These are phyloP conservation scores for Cryptosula pallasiana DNA, from an alignment of 2,888 invertebrate species.

Conservation along the genomic window DNA sequence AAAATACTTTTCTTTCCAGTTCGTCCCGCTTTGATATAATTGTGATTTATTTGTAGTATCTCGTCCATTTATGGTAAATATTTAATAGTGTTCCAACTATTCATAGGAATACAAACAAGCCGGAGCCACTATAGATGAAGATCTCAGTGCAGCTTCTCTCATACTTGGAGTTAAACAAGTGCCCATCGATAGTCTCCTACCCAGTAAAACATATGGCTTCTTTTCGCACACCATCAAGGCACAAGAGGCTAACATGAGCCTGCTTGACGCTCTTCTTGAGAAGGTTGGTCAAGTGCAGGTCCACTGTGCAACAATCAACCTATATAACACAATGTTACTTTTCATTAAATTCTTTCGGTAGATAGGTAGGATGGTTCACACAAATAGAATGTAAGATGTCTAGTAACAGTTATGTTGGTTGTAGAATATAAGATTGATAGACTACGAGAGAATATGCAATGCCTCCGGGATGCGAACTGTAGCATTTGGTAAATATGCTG, in stretches of 20 bases:
- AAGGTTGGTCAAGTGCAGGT: too few relatives aligned
- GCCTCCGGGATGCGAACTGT: constrained; percentile 82
- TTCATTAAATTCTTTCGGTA: too few relatives aligned
- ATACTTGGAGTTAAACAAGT: constrained; percentile 97
- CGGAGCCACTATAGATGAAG: constrained; percentile 89
- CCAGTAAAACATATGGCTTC: constrained; percentile 95
- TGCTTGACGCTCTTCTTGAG: constrained; percentile 89
- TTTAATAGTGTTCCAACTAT: too few relatives aligned
- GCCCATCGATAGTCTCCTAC: constrained; percentile 72
- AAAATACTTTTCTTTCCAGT: too few relatives aligned
- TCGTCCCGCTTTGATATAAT: too few relatives aligned
- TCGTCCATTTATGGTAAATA: too few relatives aligned
- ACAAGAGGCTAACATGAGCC: constrained; percentile 94
- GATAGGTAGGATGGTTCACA: too few relatives aligned
- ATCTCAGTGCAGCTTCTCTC: constrained; percentile 89
- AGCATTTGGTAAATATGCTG: constrained; percentile 97
- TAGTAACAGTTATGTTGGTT: too few relatives aligned
- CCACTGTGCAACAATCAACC: too few relatives aligned
- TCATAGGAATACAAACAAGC: constrained; percentile 79
- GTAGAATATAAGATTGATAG: constrained; percentile 86
- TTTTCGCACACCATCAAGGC: constrained; percentile 99
- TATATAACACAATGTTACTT: too few relatives aligned
- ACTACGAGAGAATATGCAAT: constrained; percentile 94
- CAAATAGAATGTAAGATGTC: too few relatives aligned
- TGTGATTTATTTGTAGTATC: too few relatives aligned